phyloP scores from a whole-genome alignment of 2,888 invertebrate genomes.

The Rhingia rostrata region DNA sequence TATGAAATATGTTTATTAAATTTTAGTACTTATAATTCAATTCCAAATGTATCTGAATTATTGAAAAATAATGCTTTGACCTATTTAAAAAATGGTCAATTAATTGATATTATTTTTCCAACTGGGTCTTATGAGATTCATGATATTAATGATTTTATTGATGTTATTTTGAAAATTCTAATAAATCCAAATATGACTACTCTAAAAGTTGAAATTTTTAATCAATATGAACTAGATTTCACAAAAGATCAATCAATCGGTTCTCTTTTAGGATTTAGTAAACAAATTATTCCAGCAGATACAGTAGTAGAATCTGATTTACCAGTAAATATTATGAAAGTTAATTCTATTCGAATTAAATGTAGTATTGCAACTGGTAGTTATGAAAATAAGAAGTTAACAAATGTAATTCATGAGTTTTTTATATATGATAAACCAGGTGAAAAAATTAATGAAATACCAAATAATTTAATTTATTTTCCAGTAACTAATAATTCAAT shows the following conservation, averaged over 20 bases:
- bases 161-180: conserved; percentile 17
- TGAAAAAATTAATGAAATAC: conserved; percentile 78
- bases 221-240: conserved; percentile 29
- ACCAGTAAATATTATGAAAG: conserved; percentile 77
- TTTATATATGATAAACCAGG: conserved; percentile 77
- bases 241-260: conserved; percentile 35
- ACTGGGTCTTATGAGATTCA: conserved; percentile 78
- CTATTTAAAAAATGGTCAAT: conserved; percentile 68
- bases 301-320: conserved; percentile 76
- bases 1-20: conserved; percentile 77
- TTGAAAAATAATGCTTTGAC: conserved; percentile 77
- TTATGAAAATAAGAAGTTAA: conserved; percentile 68
- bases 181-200: conserved; percentile 14
- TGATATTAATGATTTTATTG: conserved; percentile 73
- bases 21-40: conserved; percentile 65
- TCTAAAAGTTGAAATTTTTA: conserved; percentile 26
- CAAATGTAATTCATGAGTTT: conserved; percentile 79
- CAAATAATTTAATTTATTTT: conserved; percentile 77
- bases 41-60: conserved; percentile 79
- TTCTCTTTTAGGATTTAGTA: conserved; percentile 35
- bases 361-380: conserved; percentile 43
- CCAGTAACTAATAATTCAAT: conserved; percentile 76
- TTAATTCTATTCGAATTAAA: conserved; percentile 64
- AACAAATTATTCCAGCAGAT: conserved; percentile 48
- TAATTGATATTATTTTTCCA: conserved; percentile 76